phyloP scores from a whole-genome alignment of 2,113 vertebrate genomes.

The Turnix velox region DNA sequence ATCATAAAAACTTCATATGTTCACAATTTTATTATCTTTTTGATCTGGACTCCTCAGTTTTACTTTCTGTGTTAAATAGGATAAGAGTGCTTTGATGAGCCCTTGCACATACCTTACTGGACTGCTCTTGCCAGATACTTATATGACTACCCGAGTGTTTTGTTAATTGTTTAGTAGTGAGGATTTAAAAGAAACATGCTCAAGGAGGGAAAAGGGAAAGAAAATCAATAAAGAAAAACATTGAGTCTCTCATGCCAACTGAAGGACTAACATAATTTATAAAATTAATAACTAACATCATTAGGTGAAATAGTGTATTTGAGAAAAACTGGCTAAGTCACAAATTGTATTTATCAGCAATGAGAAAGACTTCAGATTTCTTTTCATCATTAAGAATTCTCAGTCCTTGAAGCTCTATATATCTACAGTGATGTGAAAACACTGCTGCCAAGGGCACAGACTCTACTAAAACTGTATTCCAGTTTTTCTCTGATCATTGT shows the following conservation, averaged over 20 bases:
- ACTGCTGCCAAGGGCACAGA: not conserved
- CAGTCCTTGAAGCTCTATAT: not conserved
- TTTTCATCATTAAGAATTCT: not conserved
- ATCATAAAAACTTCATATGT: not conserved
- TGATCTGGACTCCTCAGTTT: not conserved
- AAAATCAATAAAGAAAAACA: slow-evolving; percentile 34
- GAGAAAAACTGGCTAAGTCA: not conserved
- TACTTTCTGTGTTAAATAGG: not conserved
- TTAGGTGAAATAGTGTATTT: slow-evolving; percentile 18
- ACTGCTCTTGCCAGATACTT: slow-evolving; percentile 11
- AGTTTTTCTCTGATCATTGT: not conserved
- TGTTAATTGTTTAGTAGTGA: slow-evolving; percentile 50
- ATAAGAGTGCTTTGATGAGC: not conserved
- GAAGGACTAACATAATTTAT: not conserved
- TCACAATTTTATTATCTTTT: not conserved
- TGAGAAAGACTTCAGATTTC: not conserved
- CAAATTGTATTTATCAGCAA: not conserved
- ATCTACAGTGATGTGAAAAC: not conserved
- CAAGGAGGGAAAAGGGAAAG: not conserved
- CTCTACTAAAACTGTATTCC: not conserved
- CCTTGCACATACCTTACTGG: not conserved
- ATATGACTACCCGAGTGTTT: slow-evolving; percentile 28
- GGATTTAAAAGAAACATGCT: slow-evolving; percentile 19
- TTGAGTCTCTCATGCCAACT: not conserved
- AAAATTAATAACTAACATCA: slow-evolving; percentile 50